Conservation (phyloP, 2,888 invertebrate genomes). For the Tiliacea citrago region DNA sequence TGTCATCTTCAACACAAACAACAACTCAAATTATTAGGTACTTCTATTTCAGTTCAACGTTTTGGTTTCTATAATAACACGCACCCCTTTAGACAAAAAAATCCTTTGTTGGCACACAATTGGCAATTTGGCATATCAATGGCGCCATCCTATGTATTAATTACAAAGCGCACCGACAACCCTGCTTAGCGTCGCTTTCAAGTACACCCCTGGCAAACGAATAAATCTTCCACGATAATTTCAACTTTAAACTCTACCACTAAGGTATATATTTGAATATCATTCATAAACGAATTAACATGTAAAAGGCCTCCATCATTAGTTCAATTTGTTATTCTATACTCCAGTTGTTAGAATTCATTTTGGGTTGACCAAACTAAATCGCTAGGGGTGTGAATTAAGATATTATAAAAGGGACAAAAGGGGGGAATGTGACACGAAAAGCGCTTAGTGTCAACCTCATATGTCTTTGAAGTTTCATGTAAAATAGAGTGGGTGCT, state of each 20-base stretch:
- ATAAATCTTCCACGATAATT: conserved; percentile 50
- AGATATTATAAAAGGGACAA: conserved; percentile 85
- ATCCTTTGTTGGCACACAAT: conserved; percentile 76
- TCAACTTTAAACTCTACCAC: conserved; percentile 52
- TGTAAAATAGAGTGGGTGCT: conserved; percentile 73
- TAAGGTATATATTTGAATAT: conserved; percentile 69
- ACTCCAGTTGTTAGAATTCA: conserved; percentile 48
- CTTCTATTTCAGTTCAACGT: conserved; percentile 46
- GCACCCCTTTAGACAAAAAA: conserved; percentile 63
- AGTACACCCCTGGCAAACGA: conserved; percentile 81
- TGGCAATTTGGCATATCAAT: conserved; percentile 87
- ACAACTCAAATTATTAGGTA: conserved; percentile 43
- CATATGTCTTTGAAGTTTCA: conserved; percentile 85
- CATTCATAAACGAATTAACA: conserved; percentile 77
- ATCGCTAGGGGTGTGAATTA: conserved; percentile 89
- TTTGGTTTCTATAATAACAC: conserved; percentile 58
- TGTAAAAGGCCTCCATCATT: conserved; percentile 74
- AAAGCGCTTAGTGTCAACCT: conserved; percentile 88
- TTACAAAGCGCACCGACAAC: conserved; percentile 86
- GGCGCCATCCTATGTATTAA: conserved; percentile 86
- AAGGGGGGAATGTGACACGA: conserved; percentile 84
- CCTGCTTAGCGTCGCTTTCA: conserved; percentile 83
- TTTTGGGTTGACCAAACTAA: conserved; percentile 56
- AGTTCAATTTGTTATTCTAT: conserved; percentile 64
- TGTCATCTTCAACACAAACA: conserved; percentile 22